These are phyloP conservation scores for Epizoanthus fatuus DNA, from an alignment of 92 coral and sea anemone genomes.

Conservation along the genomic window DNA sequence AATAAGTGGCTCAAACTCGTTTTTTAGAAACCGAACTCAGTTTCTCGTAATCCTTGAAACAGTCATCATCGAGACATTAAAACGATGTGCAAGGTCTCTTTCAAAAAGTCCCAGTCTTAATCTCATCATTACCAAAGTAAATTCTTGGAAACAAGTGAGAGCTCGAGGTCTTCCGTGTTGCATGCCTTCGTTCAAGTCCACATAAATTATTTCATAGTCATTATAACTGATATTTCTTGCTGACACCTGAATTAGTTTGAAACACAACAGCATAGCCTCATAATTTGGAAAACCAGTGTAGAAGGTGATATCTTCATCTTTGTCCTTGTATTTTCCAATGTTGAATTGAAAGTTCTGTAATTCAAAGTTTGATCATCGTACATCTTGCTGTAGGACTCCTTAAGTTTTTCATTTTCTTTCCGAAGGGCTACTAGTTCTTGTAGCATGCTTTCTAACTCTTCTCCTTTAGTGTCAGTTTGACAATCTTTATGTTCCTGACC, in stretches of 20 bases:
- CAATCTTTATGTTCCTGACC: conserved; percentile 11
- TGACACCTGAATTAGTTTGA: conserved; percentile 32
- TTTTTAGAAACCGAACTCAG: conserved; percentile 58
- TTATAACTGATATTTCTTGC: conserved; percentile 63
- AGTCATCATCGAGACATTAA: conserved; percentile 50
- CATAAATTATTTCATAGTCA: conserved; percentile 50
- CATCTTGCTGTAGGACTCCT: conserved; percentile 41
- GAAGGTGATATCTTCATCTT: conserved; percentile 67
- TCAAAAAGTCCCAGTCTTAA: not conserved
- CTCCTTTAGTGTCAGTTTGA: conserved; percentile 44
- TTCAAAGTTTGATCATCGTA: conserved; percentile 7
- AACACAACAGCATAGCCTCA: conserved; percentile 39
- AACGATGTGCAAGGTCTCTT: conserved; percentile 58
- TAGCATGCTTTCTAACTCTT: conserved; percentile 52
- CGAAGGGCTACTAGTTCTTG: conserved; percentile 16
- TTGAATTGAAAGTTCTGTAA: conserved; percentile 37
- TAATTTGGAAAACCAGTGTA: conserved; percentile 67
- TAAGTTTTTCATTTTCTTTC: conserved; percentile 54
- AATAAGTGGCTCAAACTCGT: conserved; percentile 63
- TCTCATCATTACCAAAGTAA: conserved; percentile 12
- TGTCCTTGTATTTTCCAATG: conserved; percentile 52
- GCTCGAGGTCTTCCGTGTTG: conserved; percentile 53
- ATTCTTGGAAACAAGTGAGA: conserved; percentile 21
- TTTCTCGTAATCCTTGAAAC: conserved; percentile 50
- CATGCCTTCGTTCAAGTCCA: conserved; percentile 17